These are phyloP conservation scores for Salmo trutta DNA, from an alignment of 2,797 vertebrate genomes.

Conservation along the genomic window DNA sequence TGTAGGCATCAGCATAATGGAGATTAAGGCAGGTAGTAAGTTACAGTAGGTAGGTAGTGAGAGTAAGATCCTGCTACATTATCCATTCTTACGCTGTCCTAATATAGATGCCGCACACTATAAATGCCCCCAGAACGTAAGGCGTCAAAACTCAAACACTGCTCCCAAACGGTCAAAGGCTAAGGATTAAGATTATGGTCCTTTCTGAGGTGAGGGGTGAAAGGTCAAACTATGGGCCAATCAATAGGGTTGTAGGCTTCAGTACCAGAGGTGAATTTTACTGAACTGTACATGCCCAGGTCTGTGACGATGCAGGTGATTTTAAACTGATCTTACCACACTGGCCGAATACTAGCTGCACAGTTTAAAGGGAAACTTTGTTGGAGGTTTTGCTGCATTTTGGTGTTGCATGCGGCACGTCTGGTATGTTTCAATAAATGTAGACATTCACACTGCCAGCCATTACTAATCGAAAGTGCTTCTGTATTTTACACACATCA, in stretches of 20 bases:
- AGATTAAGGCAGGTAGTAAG: slow-evolving; percentile 18
- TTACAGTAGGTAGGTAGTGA: not conserved
- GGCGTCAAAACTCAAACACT: no score
- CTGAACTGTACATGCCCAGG: no score
- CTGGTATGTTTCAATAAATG: slow-evolving; percentile 17
- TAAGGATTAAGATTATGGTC: slow-evolving; percentile 22
- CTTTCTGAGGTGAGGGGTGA: not conserved
- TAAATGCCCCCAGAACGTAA: no score
- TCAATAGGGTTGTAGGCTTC: no score
- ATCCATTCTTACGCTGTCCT: no score
- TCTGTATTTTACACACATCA: slow-evolving; percentile 46
- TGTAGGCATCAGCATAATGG: slow-evolving; percentile 45
- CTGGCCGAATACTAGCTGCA: not conserved
- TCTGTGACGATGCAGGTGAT: slow-evolving; percentile 1
- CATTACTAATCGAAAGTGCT: slow-evolving; percentile 31
- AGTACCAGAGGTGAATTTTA: no score
- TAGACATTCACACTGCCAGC: slow-evolving; percentile 22
- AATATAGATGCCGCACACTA: no score
- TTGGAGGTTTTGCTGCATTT: not conserved
- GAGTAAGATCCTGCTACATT: slow-evolving; percentile 4
- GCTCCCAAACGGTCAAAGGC: slow-evolving; percentile 24
- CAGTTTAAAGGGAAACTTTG: not conserved
- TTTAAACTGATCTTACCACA: slow-evolving; percentile 12
- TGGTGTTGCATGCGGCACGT: not conserved
- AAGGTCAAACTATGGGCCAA: slow-evolving; percentile 16